These are phyloP conservation scores for Cyanoramphus novaezelandiae DNA, from an alignment of 2,113 vertebrate species.

Conservation along the genomic window DNA sequence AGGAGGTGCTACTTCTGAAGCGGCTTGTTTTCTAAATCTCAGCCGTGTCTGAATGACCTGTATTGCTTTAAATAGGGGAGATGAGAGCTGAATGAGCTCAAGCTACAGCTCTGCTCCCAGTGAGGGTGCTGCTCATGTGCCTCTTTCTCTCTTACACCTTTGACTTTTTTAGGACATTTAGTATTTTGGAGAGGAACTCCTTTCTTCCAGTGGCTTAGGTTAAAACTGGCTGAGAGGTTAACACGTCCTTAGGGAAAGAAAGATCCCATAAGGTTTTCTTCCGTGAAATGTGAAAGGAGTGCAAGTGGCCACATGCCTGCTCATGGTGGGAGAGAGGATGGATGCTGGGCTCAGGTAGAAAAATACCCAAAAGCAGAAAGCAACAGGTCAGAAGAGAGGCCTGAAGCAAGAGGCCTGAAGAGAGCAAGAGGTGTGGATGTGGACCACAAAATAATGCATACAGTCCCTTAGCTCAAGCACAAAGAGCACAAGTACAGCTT, in stretches of 20 bases:
- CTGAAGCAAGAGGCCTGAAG: no score
- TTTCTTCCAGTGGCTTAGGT: not conserved
- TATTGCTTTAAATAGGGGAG: not conserved
- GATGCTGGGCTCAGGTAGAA: accelerated
- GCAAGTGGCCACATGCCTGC: accelerated
- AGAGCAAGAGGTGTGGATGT: not conserved
- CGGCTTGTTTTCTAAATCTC: not conserved
- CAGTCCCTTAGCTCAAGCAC: not conserved
- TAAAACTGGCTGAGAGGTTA: not conserved
- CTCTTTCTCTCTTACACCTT: not conserved
- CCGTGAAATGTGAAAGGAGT: accelerated
- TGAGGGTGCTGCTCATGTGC: not conserved
- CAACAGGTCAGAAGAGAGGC: not conserved
- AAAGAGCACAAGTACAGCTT: not conserved
- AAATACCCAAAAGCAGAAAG: not conserved
- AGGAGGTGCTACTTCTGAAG: not conserved
- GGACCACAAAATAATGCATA: not conserved
- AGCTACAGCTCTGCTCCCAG: not conserved
- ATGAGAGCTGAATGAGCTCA: not conserved
- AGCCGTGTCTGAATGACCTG: not conserved
- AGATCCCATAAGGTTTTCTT: not conserved
- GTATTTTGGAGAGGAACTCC: not conserved
- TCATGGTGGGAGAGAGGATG: accelerated
- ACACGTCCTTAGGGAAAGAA: not conserved
- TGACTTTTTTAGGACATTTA: not conserved